Base-by-base conservation (phyloP, 2,113 vertebrate genomes). In the Alectura lathami region DNA sequence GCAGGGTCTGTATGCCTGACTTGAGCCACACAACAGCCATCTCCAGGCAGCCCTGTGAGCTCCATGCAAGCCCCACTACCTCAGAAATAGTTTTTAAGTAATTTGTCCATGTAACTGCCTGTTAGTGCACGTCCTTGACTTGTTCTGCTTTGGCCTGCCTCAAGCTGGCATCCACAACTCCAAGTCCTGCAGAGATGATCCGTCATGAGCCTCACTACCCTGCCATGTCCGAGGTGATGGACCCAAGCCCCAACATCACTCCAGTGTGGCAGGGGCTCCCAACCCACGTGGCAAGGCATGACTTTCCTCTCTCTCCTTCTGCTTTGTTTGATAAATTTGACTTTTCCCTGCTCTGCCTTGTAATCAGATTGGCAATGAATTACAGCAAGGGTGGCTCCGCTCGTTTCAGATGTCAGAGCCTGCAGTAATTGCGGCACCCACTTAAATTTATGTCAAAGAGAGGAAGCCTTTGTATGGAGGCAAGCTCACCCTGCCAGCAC, bases 81-180 rank as follows among this genome's bases (percentile, higher is more conserved):
- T 54, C 85, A 74, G 32, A 86, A 80, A 66, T 2, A 54, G 22
- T 79, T 85, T 3, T 5, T 6, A 29, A 57, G n/a, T 50, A 64
- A 76, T 45, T 17, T 6, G 3, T 36, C 78, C 74, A 13, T 16
- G 43, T 12, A 43, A 38, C 73, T 6, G 24, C 30, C 88, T 1
- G 0, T 0, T 0, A 54, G 17, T 0, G 0, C 70, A 16, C 0
- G 0, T 26, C 86, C 64, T 67, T 38, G 16, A 32, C 86, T 87
- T 45, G 40, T 34, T 57, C 70, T 29, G 48, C 77, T 78, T 32
- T 40, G 64, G 26, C 11, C 70, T 27, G 43, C 32, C 32, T 78
- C 34, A 17, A 1, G 1, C 27, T 6, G 3, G 17, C 86, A 80
- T 50, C 26, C 45, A 17, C 51, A 22, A 23, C 64, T 54, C 82